Percentiles rank a stretch among this genome's conserved stretches.
Conservation (phyloP, 2,113 vertebrate species). For the Calyptomena viridis region DNA sequence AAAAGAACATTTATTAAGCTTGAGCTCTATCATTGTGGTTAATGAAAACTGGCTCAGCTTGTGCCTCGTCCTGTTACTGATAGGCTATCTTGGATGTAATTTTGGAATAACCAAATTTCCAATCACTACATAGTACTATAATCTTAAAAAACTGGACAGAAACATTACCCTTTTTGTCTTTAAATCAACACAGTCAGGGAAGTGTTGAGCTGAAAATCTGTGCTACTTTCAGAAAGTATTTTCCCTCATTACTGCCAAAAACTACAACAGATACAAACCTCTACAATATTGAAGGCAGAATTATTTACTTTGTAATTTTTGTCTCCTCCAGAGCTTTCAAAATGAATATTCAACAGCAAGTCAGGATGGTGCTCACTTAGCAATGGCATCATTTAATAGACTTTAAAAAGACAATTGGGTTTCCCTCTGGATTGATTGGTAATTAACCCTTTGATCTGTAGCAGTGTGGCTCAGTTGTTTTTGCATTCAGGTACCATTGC, state of each 20-base stretch:
- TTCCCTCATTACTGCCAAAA: conserved; percentile 19
- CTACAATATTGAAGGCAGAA: neutral
- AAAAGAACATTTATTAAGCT: neutral
- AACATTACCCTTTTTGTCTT: neutral
- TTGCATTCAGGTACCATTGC: neutral
- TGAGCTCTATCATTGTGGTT: neutral
- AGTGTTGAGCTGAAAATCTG: conserved; percentile 4
- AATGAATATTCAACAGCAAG: neutral
- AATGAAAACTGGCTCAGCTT: neutral
- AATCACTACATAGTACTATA: neutral
- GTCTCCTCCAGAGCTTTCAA: neutral
- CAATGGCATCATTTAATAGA: neutral
- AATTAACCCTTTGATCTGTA: neutral
- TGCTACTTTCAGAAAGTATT: neutral
- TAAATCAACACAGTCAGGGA: neutral
- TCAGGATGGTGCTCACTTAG: neutral
- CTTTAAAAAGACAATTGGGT: neutral
- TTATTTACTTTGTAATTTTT: neutral
- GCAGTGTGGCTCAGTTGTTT: neutral
- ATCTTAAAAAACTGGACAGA: neutral
- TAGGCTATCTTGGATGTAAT: neutral
- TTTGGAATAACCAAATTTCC: neutral
- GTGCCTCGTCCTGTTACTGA: neutral
- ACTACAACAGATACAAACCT: neutral
- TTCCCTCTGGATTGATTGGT: neutral